Evolutionary conservation across 2,797 vertebrate species (phyloP).

Genomic region (Myotis daubentonii): DNA sequence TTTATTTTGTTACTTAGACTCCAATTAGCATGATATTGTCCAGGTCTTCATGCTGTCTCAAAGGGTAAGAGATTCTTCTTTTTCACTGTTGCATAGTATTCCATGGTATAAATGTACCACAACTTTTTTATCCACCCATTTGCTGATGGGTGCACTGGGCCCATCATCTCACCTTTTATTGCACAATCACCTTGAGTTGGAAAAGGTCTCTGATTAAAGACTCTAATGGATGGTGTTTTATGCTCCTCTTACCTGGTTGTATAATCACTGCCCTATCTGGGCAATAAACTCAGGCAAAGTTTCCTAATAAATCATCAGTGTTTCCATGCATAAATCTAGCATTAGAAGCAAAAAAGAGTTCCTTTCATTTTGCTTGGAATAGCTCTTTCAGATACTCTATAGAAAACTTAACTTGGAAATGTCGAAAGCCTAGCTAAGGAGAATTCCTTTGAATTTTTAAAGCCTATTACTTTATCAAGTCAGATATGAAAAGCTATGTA

Average conservation of each 20-base stretch:
- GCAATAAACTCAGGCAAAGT: neutral
- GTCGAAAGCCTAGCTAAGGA: neutral
- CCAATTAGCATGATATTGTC: too few species aligned
- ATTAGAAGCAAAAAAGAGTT: conserved; percentile 36
- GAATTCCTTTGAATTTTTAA: conserved; percentile 45
- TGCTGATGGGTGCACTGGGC: too few species aligned
- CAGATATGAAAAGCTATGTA: conserved; percentile 46
- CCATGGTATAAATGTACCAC: too few species aligned
- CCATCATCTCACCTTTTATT: neutral
- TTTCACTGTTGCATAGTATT: too few species aligned
- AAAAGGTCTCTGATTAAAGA: neutral
- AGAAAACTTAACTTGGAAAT: conserved; percentile 58
- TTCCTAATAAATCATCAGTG: neutral
- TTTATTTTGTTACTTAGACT: too few species aligned
- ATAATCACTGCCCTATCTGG: neutral
- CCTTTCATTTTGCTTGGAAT: neutral
- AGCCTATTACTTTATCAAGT: conserved; percentile 31
- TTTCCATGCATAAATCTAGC: neutral
- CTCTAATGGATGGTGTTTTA: neutral
- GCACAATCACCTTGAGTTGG: neutral
- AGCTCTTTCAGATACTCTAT: neutral
- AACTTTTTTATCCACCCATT: too few species aligned
- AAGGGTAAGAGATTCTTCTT: too few species aligned
- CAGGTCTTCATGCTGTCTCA: too few species aligned
- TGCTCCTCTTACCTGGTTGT: neutral